Evolutionary conservation across 1,140 invertebrate genomes (phyloP).

Genomic region (Dufourea novaeangliae): DNA sequence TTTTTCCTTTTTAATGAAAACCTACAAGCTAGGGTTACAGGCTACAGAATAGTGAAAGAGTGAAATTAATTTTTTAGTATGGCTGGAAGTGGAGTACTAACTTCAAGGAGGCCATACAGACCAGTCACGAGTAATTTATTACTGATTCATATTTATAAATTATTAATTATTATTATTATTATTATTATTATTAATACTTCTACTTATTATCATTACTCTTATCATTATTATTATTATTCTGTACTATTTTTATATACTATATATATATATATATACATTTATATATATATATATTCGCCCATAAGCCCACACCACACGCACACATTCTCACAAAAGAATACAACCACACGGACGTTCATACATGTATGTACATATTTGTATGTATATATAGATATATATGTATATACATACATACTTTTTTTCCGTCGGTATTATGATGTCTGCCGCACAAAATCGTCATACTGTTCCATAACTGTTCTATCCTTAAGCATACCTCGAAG

Average conservation of each 20-base stretch:
- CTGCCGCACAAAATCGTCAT: conserved; percentile 55
- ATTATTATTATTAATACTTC: conserved; percentile 63
- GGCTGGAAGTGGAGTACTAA: conserved; percentile 96
- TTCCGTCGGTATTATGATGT: conserved; percentile 64
- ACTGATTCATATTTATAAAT: conserved; percentile 79
- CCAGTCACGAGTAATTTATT: conserved; percentile 86
- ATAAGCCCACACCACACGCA: neutral
- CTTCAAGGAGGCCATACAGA: conserved; percentile 95
- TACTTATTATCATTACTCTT: conserved; percentile 51
- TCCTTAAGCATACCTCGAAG: conserved; percentile 51
- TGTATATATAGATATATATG: conserved; percentile 37
- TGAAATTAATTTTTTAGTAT: conserved; percentile 86
- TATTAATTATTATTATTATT: conserved; percentile 74
- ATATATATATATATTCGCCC: conserved; percentile 16
- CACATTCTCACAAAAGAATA: neutral
- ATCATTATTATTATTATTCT: conserved; percentile 61
- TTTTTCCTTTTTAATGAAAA: conserved; percentile 38
- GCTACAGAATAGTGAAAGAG: conserved; percentile 73
- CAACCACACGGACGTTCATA: conserved; percentile 17
- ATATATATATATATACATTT: conserved; percentile 64
- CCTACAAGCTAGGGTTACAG: conserved; percentile 51
- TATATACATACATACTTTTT: conserved; percentile 46
- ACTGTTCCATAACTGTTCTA: conserved; percentile 49
- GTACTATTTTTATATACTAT: conserved; percentile 68
- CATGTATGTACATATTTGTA: conserved; percentile 35